phyloP scores from a whole-genome alignment of 2,888 invertebrate genomes.

The Epinotia ramella region DNA sequence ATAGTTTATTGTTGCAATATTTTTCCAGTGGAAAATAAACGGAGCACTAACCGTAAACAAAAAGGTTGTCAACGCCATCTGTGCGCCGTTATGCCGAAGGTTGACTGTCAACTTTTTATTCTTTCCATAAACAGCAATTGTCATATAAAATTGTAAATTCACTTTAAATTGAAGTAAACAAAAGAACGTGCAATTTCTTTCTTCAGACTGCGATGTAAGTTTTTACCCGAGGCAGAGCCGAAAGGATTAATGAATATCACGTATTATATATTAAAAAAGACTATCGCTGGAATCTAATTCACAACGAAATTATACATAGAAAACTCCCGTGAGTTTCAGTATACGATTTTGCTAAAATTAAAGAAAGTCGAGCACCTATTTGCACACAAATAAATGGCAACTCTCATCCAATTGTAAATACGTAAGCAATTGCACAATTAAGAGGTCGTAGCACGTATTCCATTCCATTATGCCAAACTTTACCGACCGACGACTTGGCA shows the following conservation, averaged over 20 bases:
- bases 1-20: conserved; percentile 24
- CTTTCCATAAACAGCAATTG: conserved; percentile 46
- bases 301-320: too few species aligned
- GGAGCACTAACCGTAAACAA: conserved; percentile 54
- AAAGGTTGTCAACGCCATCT: conserved; percentile 54
- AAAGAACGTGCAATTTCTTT: conserved; percentile 36
- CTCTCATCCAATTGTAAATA: conserved; percentile 25
- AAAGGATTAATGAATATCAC: background rate
- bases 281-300: too few species aligned
- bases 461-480: conserved; percentile 67
- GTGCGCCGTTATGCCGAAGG: conserved; percentile 56
- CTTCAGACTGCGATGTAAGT: background rate
- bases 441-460: conserved; percentile 59
- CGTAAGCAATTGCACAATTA: conserved; percentile 37
- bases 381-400: conserved; percentile 24
- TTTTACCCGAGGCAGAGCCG: too few species aligned
- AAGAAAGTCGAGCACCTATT: background rate
- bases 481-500: conserved; percentile 58
- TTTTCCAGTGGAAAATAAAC: conserved; percentile 48
- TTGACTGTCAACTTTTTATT: conserved; percentile 50
- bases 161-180: conserved; percentile 41
- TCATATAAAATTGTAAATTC: conserved; percentile 44
- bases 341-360: background rate
- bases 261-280: background rate
- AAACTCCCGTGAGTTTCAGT: background rate